Evolutionary conservation across 2,113 vertebrate species (phyloP).

Genomic region (Sinocyclocheilus anshuiensis): DNA sequence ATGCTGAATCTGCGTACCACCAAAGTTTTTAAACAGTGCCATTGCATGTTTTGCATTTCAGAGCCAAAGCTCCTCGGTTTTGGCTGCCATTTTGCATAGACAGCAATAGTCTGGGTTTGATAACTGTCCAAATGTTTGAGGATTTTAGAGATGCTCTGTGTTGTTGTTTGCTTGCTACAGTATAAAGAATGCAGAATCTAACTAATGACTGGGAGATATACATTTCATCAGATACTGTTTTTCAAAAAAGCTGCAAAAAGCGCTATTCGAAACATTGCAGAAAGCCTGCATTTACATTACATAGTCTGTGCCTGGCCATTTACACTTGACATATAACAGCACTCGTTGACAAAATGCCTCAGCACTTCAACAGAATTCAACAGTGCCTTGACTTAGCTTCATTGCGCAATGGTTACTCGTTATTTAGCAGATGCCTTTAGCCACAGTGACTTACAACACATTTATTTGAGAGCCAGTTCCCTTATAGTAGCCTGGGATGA

Average conservation of each 20-base stretch:
- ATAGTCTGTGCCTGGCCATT: neutral
- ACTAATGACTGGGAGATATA: neutral
- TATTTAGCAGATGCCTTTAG: neutral
- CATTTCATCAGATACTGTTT: neutral
- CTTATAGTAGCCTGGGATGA: neutral
- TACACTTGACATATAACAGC: conserved; percentile 4
- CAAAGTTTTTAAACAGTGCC: conserved; percentile 64
- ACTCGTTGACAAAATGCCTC: neutral
- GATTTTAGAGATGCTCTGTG: conserved; percentile 24
- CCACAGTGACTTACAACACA: neutral
- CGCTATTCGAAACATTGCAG: neutral
- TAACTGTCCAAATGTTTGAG: conserved; percentile 28
- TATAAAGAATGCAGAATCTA: neutral
- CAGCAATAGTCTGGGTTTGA: conserved; percentile 52
- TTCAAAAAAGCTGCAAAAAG: neutral
- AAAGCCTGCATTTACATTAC: neutral
- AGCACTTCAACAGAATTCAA: neutral
- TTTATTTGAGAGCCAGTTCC: neutral
- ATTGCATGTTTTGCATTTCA: conserved; percentile 63
- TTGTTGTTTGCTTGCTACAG: neutral
- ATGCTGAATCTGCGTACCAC: conserved; percentile 67
- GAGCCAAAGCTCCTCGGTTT: conserved; percentile 66
- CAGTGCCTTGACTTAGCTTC: neutral
- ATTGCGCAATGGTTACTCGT: conserved; percentile 1
- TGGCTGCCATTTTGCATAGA: conserved; percentile 44